Base-by-base conservation (phyloP, 2,797 vertebrate species). In the Darevskia mixta region DNA sequence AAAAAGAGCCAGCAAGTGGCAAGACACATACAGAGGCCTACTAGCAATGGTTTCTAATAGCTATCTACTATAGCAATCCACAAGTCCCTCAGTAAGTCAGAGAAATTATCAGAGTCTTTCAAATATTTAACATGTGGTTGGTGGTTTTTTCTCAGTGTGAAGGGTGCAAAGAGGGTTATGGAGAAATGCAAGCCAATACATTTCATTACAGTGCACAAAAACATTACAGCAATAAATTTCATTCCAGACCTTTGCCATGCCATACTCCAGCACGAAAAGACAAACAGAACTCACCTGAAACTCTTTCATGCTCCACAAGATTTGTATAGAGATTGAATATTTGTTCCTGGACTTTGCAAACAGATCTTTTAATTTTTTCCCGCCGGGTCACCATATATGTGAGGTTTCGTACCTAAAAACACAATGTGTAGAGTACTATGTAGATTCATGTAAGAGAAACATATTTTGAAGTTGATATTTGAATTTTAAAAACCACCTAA, bases 341-440 rank as follows among this genome's bases (percentile, higher is more conserved):
- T 97, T 99, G 98, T 95, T 99, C 99, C 96, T 99, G 98, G 93
- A 99, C 97, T 92, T 95, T 98, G 96, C 98, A 99, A 93, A 98
- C 93, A 25, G 98, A 98, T 64, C 98, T 97, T 96, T 99, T 99
- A 94, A 99, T 99, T 96, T 99, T 99, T 97, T 99, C 99, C 94
- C 99, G 96, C 90, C 99, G 98, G 0, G 98, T 99, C 97, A 99
- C 99, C 99, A 99, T 99, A 96, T 99, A 99, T 84, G 98, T 99
- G 95, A 99, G 97, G 95, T 99, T 99, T 49, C 99, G 98, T 49
- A 99, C 99, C 99, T 99, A 82, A 85, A 69, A 80, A 66, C 77
- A 92, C 94, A 87, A 82, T 27, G 5, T 27, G 5, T 13, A 9
- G 27, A 69, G 4, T 71, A 58, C 20, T n/a, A 10, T 25, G 79